Evolutionary conservation across 2,797 vertebrate genomes (phyloP), one percentile per base, ranked within the genome.

Genomic region (Gymnothorax reevesii): DNA sequence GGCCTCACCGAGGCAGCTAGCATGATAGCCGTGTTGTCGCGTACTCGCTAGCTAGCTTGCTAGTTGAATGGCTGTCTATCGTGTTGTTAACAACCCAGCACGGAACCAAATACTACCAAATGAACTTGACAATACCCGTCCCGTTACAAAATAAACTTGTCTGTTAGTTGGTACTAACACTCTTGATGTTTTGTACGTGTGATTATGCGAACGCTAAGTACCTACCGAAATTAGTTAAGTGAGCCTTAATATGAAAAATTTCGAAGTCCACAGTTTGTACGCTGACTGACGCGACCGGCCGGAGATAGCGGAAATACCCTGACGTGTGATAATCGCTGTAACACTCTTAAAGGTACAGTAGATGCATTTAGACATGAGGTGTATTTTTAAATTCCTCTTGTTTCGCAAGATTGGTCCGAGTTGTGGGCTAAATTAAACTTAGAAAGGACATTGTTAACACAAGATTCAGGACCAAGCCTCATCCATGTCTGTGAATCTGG

Each of bases 261-360:
- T 92, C 92, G 88, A 91, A 91, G 90, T 93, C 91, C 88, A 89
- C 90, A 60, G 88, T 87, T 86, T 86, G 86, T 88, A 85, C 91
- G 93, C 93, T 96, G 95, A 96, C 90, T 95, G 95, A 96, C 95
- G 95, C 94, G 91, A 79, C 94, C 94, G 94, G 94, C 94, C 94
- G 94, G 86, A 69, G 79, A 88, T 75, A 33, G 2, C 94, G 92
- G 94, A 94, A 93, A 95, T 87, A 90, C 90, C 91, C 90, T 90
- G 89, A 82, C 87, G 83, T 71, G 55, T 75, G 27, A 25, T 15
- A 73, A 62, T 83, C 27, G 13, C 57, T 83, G 82, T 60, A 83
- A 83, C 82, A 83, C 82, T 25, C 79, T 79, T 79, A 86, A 82
- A 86, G 85, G 33, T 3, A 71, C 9, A 71, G 84, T 84, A 27